phyloP scores from a whole-genome alignment of 64 coral and sea anemone species.

The Stylophora pistillata region DNA sequence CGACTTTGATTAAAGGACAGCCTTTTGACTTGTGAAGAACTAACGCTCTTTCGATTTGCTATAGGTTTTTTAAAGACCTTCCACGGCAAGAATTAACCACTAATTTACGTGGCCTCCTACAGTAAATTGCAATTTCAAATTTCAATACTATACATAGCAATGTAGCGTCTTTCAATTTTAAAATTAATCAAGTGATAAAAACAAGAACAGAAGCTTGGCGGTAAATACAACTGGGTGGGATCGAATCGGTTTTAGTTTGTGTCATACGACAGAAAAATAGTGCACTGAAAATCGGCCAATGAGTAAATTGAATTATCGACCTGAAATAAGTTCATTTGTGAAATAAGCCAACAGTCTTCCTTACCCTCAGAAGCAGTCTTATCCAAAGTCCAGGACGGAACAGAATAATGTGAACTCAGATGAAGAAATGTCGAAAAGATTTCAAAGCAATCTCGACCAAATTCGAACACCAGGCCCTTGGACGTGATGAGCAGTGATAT shows the following conservation, averaged over 20 bases:
- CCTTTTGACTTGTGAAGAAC: not conserved
- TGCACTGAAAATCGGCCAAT: not conserved
- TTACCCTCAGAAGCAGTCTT: no score
- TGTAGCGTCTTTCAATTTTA: conserved; percentile 15
- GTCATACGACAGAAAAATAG: no score
- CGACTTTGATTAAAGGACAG: not conserved
- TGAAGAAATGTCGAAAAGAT: not conserved
- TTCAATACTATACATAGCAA: not conserved
- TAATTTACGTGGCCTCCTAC: no score
- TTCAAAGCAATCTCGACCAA: not conserved
- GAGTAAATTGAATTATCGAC: no score
- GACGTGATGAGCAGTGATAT: not conserved
- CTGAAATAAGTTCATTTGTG: no score
- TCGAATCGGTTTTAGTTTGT: not conserved
- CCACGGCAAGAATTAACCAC: not conserved
- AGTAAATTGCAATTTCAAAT: no score
- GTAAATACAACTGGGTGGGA: not conserved
- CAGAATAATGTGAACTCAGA: not conserved
- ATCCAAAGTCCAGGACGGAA: not conserved
- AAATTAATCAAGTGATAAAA: not conserved
- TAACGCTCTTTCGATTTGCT: not conserved
- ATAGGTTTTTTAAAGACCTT: not conserved
- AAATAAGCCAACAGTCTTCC: no score
- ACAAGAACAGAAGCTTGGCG: not conserved
- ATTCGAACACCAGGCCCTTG: not conserved